Evolutionary conservation across 2,888 invertebrate genomes (phyloP).

Genomic region (Agrilus mali): DNA sequence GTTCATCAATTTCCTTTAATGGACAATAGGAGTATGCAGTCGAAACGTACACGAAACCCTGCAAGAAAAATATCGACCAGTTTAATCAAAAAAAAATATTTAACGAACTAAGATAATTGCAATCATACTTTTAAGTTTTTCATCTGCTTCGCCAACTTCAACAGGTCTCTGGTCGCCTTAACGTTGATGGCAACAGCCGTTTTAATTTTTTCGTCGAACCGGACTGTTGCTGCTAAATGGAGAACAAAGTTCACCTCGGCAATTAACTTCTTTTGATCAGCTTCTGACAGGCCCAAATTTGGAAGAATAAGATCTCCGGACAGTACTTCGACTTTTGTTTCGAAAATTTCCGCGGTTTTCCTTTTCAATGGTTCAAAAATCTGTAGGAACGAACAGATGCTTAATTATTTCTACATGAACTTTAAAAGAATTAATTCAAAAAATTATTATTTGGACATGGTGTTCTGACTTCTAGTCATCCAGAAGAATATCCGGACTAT

Average conservation of each 20-base stretch:
- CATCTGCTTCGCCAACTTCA: constrained; percentile 52
- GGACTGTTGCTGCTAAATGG: constrained; percentile 65
- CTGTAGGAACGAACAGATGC: constrained; percentile 24
- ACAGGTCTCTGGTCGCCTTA: constrained; percentile 47
- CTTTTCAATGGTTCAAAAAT: constrained; percentile 39
- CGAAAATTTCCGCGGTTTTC: constrained; percentile 7
- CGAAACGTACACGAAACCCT: constrained; percentile 45
- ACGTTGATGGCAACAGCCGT: constrained; percentile 59
- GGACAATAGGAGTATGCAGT: constrained; percentile 55
- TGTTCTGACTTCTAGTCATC: too few species aligned
- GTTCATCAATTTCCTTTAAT: constrained; percentile 39
- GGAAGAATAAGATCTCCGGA: constrained; percentile 41
- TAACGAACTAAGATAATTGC: constrained; percentile 1
- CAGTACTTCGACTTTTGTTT: constrained; percentile 42
- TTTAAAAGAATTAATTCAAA: too few species aligned
- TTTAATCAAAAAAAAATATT: constrained; percentile 1
- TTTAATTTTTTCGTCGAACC: constrained; percentile 59
- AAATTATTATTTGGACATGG: too few species aligned
- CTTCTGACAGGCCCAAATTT: constrained; percentile 39
- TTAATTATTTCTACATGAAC: too few species aligned
- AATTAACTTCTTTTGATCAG: constrained; percentile 36
- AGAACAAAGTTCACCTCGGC: constrained; percentile 53
- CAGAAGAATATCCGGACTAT: too few species aligned
- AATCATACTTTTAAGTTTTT: constrained; percentile 45
- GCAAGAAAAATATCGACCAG: constrained; percentile 21